Percentiles rank a stretch among this genome's conserved stretches.
Conservation (phyloP, 2,888 invertebrate species). For the Linnaemya vulpina region DNA sequence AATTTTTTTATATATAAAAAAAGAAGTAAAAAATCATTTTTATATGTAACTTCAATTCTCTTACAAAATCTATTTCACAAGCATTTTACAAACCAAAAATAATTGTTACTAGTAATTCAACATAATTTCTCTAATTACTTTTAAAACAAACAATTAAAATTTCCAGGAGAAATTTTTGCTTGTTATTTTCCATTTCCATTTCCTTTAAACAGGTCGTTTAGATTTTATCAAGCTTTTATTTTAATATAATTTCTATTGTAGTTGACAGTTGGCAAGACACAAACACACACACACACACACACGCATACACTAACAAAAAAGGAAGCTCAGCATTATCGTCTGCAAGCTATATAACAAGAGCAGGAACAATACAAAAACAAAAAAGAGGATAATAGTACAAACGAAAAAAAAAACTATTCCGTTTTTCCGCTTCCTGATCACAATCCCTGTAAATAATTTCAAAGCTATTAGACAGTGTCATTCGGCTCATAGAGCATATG, state of each 20-base stretch:
- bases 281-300: neutral
- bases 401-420: neutral
- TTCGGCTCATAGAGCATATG: neutral
- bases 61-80: no score
- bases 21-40: no score
- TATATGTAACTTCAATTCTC: no score
- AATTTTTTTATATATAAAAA: no score
- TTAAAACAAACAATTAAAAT: no score
- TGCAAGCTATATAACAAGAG: neutral
- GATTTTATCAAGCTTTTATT: conserved; percentile 2
- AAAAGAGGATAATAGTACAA: neutral
- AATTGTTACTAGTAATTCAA: no score
- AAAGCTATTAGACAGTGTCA: neutral
- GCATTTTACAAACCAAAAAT: no score
- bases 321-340: neutral
- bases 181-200: neutral
- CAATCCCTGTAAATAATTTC: neutral
- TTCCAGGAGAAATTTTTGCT: no score
- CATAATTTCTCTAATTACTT: no score
- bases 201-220: neutral
- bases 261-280: no score
- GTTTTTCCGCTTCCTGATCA: neutral
- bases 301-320: neutral
- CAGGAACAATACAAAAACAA: neutral
- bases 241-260: neutral